Evolutionary conservation across 2,888 invertebrate species (phyloP).

Genomic region (Ametastegia equiseti): DNA sequence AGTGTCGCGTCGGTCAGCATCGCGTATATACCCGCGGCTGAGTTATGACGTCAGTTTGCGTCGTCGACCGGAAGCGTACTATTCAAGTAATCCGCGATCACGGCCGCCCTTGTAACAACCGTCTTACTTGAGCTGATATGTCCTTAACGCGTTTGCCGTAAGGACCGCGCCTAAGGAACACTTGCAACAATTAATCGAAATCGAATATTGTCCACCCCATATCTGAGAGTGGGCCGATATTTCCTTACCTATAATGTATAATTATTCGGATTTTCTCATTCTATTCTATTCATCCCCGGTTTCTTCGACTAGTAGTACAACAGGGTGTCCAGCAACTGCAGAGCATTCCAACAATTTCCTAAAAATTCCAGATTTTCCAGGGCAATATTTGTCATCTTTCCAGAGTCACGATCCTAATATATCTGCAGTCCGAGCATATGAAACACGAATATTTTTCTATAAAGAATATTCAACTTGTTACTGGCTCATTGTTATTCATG

Average conservation of each 20-base stretch:
- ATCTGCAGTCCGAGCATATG: too few species aligned
- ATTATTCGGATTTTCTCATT: neutral
- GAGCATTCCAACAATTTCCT: neutral
- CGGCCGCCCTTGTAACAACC: conserved; percentile 25
- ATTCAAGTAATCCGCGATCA: conserved; percentile 43
- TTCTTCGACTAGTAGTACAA: too few species aligned
- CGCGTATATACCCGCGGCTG: conserved; percentile 4
- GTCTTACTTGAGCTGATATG: neutral
- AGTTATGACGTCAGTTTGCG: conserved; percentile 27
- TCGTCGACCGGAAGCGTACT: conserved; percentile 41
- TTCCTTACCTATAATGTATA: too few species aligned
- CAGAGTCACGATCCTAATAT: too few species aligned
- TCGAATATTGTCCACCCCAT: too few species aligned
- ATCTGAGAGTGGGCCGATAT: too few species aligned
- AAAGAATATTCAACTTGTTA: too few species aligned
- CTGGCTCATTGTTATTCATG: too few species aligned
- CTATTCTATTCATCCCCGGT: neutral
- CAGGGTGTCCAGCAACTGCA: too few species aligned
- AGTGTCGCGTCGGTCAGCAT: neutral
- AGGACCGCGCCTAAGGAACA: neutral
- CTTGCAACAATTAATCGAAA: neutral
- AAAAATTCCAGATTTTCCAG: too few species aligned
- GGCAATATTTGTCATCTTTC: too few species aligned
- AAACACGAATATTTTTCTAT: too few species aligned
- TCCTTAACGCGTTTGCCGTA: neutral